Percentiles rank a stretch among this genome's conserved stretches.
Evolutionary conservation across 2,888 invertebrate genomes (phyloP).

Genomic region (Dryadula phaetusa): DNA sequence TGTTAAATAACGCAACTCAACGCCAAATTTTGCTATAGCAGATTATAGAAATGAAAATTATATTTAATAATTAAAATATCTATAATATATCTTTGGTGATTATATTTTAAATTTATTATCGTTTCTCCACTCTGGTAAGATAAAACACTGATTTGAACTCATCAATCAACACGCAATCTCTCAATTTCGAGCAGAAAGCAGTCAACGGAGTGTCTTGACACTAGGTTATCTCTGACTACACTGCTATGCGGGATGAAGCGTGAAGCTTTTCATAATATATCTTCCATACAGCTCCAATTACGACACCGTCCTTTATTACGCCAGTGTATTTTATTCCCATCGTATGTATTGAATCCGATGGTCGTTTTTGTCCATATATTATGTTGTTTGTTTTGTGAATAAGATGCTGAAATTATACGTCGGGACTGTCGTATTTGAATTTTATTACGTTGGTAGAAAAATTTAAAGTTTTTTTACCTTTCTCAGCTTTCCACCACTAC

Average conservation of each 20-base stretch:
- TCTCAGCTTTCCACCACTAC: neutral
- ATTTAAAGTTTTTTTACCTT: neutral
- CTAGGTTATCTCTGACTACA: no score
- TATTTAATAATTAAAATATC: no score
- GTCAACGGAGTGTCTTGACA: no score
- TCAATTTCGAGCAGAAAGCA: no score
- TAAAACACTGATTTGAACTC: no score
- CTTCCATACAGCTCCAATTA: neutral
- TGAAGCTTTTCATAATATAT: neutral
- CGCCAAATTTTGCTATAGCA: no score
- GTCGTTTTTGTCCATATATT: constrained; percentile 48
- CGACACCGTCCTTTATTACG: constrained; percentile 1
- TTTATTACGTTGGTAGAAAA: neutral
- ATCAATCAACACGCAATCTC: no score
- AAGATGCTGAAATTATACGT: constrained; percentile 38
- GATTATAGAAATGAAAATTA: no score
- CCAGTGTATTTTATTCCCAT: constrained; percentile 38
- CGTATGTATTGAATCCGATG: constrained; percentile 47
- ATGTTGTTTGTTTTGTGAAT: constrained; percentile 49
- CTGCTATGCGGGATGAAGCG: neutral
- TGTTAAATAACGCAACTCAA: no score
- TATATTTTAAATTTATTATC: no score
- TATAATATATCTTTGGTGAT: no score
- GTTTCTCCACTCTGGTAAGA: no score
- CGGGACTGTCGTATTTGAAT: constrained; percentile 22